Base-by-base conservation (phyloP, 2,888 invertebrate genomes). In the Drosophila koepferae region DNA sequence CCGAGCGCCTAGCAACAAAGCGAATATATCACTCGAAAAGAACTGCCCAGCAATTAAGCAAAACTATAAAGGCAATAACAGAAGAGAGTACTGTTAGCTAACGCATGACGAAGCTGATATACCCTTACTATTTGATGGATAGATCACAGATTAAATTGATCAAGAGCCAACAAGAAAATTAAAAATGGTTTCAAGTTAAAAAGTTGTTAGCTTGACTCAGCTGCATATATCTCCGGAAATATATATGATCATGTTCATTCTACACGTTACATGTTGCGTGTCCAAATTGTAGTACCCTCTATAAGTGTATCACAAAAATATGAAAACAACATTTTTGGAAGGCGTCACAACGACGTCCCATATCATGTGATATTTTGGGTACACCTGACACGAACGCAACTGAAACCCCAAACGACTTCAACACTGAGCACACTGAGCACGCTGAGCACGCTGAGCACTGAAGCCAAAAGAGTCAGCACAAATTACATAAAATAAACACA, bases 301-400 rank as follows among this genome's bases (percentile, higher is more conserved):
- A 16, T 3, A 34, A 58, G 34, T 10, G 44, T 34, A 58, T 20
- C 44, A 20, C 10, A 43, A 12, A 6, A 18, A 3, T 36, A 18
- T 23, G 14, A 44, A 10, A 20, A 18, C n/a, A 18, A 28, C n/a
- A 6, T 28, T 28, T 14, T 41, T 44, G 18, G 18, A 56, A 43
- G 56, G 20, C 56, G 58, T 43, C 20, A 20, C 44, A 34, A 2
- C 18, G 41, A 51, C 44, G 38, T 44, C 18, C 63, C 38, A 72
- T 76, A 76, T 77, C 77, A 77, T 76, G 77, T 77, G 81, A 77
- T 71, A 65, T 66, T 58, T 43, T 14, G 36, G 38, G 60, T 63
- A 61, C 66, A 76, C 70, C 80, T 80, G 77, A 77, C 60, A 54
- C 56, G 46, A 54, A 38, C 61, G 10, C 59, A 66, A n/a, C 31